Evolutionary conservation across 2,888 invertebrate species (phyloP).

Genomic region (Dendrolimus houi): DNA sequence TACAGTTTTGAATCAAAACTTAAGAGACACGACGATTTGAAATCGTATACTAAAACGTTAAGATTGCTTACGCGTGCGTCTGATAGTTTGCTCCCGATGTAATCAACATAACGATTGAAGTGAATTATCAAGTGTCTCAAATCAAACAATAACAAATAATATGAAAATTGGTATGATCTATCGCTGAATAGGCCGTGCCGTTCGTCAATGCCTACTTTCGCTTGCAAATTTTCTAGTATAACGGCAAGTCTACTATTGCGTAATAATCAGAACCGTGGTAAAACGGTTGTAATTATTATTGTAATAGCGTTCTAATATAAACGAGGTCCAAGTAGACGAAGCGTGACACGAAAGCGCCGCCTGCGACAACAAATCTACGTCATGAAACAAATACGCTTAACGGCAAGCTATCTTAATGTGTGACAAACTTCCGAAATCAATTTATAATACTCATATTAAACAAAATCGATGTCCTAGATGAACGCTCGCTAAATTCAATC

Average conservation of each 20-base stretch:
- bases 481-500: no score
- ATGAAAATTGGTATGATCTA: conserved; percentile 19
- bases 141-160: not conserved
- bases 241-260: conserved; percentile 29
- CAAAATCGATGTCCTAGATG: no score
- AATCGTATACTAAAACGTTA: no score
- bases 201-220: conserved; percentile 47
- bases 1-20: no score
- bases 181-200: conserved; percentile 19
- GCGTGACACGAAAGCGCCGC: conserved; percentile 37
- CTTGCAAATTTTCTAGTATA: conserved; percentile 56
- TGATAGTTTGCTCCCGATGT: no score
- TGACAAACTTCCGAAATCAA: no score
- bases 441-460: no score
- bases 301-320: conserved; percentile 57
- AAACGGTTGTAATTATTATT: conserved; percentile 58
- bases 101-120: no score
- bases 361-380: conserved; percentile 9
- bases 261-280: conserved; percentile 42
- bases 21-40: no score
- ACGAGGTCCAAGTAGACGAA: conserved; percentile 32
- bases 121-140: no score
- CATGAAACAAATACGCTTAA: not conserved
- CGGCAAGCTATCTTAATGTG: no score
- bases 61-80: no score